Percentiles rank a stretch among this genome's conserved stretches.
These are phyloP conservation scores for Leucoma salicis DNA, from an alignment of 2,888 invertebrate genomes.

Conservation along the genomic window DNA sequence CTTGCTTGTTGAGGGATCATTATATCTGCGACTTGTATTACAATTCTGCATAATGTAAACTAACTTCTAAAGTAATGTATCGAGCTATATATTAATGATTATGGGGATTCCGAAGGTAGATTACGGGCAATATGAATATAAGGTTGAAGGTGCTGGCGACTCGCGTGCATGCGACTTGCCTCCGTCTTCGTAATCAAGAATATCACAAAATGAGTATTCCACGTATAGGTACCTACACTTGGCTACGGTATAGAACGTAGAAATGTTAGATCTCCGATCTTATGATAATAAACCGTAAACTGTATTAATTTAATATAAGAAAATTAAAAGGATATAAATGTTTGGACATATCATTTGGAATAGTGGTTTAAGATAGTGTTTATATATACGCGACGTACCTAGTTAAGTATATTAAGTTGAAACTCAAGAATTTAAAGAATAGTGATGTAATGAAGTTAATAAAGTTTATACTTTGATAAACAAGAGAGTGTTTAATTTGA, in stretches of 20 bases:
- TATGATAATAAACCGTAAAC: conserved; percentile 66
- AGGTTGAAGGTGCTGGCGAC: conserved; percentile 78
- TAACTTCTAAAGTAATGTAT: conserved; percentile 53
- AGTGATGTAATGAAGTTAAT: conserved; percentile 76
- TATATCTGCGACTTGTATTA: conserved; percentile 40
- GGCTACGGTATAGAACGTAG: conserved; percentile 58
- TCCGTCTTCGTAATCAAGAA: conserved; percentile 68
- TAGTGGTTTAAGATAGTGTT: conserved; percentile 73
- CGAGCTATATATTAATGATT: conserved; percentile 48
- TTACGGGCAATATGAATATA: conserved; percentile 60
- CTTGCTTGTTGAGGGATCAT: conserved; percentile 59
- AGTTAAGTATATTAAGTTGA: conserved; percentile 76
- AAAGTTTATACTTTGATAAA: conserved; percentile 65
- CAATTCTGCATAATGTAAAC: conserved; percentile 53
- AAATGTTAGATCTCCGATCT: conserved; percentile 71
- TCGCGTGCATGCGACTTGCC: conserved; percentile 70
- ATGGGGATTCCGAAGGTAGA: conserved; percentile 63
- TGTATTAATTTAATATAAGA: conserved; percentile 70
- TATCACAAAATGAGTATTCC: conserved; percentile 69
- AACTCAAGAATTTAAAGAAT: conserved; percentile 77
- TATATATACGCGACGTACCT: conserved; percentile 76
- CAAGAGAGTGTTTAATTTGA: conserved; percentile 48
- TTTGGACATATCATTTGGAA: conserved; percentile 73
- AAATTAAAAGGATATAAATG: conserved; percentile 57
- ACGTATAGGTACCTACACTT: conserved; percentile 65